Base-by-base conservation (phyloP, 2,797 vertebrate genomes). In the Nannoperca australis region DNA sequence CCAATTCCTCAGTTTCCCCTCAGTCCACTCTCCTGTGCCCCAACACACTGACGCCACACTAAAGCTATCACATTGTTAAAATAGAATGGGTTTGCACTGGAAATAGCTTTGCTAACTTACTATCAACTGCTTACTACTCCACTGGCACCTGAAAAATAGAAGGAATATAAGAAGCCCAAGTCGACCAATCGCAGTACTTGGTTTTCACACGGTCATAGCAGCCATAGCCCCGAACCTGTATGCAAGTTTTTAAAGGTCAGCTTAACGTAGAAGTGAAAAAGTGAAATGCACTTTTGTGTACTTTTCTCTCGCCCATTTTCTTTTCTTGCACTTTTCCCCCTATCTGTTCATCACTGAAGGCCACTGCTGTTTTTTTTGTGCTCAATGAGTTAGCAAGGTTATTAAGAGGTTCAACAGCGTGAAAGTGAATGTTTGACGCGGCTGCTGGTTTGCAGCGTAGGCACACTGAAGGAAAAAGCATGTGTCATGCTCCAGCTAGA, bases 401-500 rank as follows among this genome's bases (percentile, higher is more conserved):
- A 20, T 80, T 77, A 76, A 53, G 55, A 56, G 74, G 76, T 74
- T 76, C 72, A 81, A n/a, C 44, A 24, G 20, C 0, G 6, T 76
- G 82, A 68, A 76, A 76, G 15, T 73, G 68, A 80, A 77, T 67
- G 64, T 71, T 60, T 76, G 50, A 72, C 34, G 11, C 18, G 17
- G 53, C 51, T 32, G 32, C 15, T 73, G 77, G 40, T 77, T 78
- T 63, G 32, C 47, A 51, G 44, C 5, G 3, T 61, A 69, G 8
- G 40, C 56, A 56, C 51, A 45, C 58, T 69, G 24, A 79, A 77
- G 61, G 27, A 70, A 50, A 76, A 73, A 58, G 38, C 56, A 59
- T 51, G 58, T 70, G 83, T 78, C 61, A 70, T 70, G 70, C 83
- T 81, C 73, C 34, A 27, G 68, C 67, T 55, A 60, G 56, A 79